Percentiles rank a stretch among this genome's conserved stretches.
These are phyloP conservation scores for Cryptoprocta ferox DNA, from an alignment of 2,797 vertebrate genomes.

Conservation along the genomic window DNA sequence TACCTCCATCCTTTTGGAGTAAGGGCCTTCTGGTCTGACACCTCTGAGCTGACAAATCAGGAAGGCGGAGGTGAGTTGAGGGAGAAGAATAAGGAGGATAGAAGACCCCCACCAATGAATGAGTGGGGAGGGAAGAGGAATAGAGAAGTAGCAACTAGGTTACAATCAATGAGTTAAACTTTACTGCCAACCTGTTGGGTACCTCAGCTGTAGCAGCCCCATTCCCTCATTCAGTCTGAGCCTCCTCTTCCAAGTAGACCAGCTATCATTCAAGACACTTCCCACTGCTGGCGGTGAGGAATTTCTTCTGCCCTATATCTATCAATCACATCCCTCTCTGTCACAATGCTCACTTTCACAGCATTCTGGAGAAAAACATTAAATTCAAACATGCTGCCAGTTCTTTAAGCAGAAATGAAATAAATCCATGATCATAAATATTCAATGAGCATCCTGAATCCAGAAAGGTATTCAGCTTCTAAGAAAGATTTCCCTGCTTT, in stretches of 20 bases:
- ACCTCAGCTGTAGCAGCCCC: neutral
- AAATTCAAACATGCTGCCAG: slow-evolving; percentile 31
- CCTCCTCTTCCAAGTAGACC: neutral
- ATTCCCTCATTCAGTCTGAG: slow-evolving; percentile 35
- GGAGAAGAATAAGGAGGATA: no score
- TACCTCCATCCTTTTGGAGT: neutral
- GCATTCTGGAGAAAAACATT: slow-evolving; percentile 32
- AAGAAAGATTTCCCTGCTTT: neutral
- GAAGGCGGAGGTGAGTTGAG: neutral
- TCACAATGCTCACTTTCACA: slow-evolving; percentile 33
- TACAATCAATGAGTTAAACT: slow-evolving; percentile 7
- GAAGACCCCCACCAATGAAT: neutral
- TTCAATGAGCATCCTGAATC: neutral
- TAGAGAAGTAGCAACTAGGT: neutral
- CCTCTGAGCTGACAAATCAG: neutral
- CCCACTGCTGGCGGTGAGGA: neutral
- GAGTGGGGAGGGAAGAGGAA: neutral
- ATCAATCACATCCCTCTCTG: slow-evolving; percentile 28
- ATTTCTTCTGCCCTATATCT: slow-evolving; percentile 26
- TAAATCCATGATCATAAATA: neutral
- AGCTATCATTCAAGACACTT: slow-evolving; percentile 14
- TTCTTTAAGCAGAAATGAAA: slow-evolving; percentile 55
- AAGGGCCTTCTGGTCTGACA: neutral
- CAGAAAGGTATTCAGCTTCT: neutral
- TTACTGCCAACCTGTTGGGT: slow-evolving; percentile 72